Conservation (phyloP, 1,140 invertebrate genomes). For the Camponotus pennsylvanicus region DNA sequence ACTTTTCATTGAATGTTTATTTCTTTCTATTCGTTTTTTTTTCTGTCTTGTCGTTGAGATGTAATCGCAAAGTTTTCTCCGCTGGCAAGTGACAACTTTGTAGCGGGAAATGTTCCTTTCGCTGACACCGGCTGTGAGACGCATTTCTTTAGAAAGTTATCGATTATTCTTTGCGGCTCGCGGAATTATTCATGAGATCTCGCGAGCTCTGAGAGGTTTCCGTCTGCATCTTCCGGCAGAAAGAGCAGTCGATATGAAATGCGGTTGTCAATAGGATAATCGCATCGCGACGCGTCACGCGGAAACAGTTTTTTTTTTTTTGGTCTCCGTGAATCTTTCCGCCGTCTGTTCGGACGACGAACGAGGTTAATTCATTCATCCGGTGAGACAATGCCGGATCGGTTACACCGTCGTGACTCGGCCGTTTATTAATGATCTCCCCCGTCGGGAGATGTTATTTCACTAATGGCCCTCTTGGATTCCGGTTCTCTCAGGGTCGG, state of each 20-base stretch:
- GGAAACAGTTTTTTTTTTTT: slow-evolving; percentile 29
- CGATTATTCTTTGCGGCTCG: slow-evolving; percentile 79
- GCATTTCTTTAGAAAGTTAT: slow-evolving; percentile 79
- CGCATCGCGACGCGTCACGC: slow-evolving; percentile 23
- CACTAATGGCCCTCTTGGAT: slow-evolving; percentile 72
- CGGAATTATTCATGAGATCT: slow-evolving; percentile 84
- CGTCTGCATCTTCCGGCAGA: slow-evolving; percentile 74
- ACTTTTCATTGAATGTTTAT: background rate
- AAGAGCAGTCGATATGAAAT: slow-evolving; percentile 76
- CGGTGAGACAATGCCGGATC: slow-evolving; percentile 80
- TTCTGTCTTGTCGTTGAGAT: background rate
- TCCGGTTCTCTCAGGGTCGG: slow-evolving; percentile 33
- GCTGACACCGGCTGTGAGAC: slow-evolving; percentile 61
- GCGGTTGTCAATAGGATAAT: slow-evolving; percentile 44
- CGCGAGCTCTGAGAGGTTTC: slow-evolving; percentile 76
- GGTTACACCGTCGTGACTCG: slow-evolving; percentile 77
- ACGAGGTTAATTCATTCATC: slow-evolving; percentile 79
- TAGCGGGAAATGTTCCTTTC: slow-evolving; percentile 61
- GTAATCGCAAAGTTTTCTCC: slow-evolving; percentile 49
- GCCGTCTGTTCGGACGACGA: slow-evolving; percentile 60
- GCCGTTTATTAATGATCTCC: slow-evolving; percentile 83
- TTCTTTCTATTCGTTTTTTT: slow-evolving; percentile 12
- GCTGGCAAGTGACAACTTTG: background rate
- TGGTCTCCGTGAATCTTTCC: slow-evolving; percentile 40
- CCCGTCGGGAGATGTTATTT: slow-evolving; percentile 62